These are phyloP conservation scores for Orchestes rusci DNA, from an alignment of 2,888 invertebrate genomes.

Conservation along the genomic window DNA sequence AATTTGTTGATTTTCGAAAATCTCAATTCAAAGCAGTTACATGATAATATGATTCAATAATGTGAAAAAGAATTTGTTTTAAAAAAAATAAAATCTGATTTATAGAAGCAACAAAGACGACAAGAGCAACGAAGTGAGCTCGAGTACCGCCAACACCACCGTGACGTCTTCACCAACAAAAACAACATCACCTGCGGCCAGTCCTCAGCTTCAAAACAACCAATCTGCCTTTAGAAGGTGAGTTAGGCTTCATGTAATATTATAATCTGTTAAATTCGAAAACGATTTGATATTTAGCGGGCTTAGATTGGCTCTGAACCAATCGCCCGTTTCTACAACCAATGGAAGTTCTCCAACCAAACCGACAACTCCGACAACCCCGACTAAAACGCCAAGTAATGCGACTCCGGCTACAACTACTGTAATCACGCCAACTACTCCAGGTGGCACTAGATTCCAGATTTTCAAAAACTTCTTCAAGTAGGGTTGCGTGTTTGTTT, in stretches of 20 bases:
- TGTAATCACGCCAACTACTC: conserved; percentile 54
- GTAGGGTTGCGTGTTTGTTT: conserved; percentile 48
- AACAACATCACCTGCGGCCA: conserved; percentile 15
- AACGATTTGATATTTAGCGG: conserved; percentile 26
- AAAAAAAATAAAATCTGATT: neutral
- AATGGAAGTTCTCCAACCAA: conserved; percentile 43
- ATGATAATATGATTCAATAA: no score
- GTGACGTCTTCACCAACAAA: conserved; percentile 15
- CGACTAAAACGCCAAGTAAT: conserved; percentile 10
- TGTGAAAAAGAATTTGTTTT: no score
- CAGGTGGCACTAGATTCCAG: conserved; percentile 63
- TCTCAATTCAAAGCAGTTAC: no score
- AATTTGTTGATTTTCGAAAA: no score
- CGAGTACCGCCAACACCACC: conserved; percentile 10
- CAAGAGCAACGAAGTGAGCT: conserved; percentile 18
- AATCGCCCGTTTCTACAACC: conserved; percentile 34
- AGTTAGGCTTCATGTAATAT: conserved; percentile 2
- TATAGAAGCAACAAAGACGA: conserved; percentile 7
- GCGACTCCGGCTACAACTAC: conserved; percentile 38
- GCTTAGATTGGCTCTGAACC: conserved; percentile 39
- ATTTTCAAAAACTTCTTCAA: conserved; percentile 97
- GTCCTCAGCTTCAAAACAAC: conserved; percentile 16
- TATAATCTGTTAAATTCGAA: neutral
- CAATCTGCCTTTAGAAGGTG: conserved; percentile 22
- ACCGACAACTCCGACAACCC: conserved; percentile 41